Base-by-base conservation (phyloP, 2,797 vertebrate species). In the Phyllotis vaccarum region DNA sequence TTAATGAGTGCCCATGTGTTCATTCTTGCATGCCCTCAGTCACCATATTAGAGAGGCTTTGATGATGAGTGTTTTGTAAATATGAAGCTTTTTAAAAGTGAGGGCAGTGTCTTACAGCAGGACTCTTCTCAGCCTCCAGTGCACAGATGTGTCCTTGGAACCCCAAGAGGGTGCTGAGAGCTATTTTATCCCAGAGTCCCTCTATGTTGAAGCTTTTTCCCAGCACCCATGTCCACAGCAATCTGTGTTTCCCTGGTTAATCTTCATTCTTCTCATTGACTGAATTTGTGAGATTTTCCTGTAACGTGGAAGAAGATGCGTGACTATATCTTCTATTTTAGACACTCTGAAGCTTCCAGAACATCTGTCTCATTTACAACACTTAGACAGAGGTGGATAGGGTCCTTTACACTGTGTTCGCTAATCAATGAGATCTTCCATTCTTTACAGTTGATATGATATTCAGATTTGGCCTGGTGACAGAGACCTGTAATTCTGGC, bases 1-100 rank as follows among this genome's bases (percentile, higher is more conserved):
- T 64, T 68, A 70, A 24, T 22, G 75, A n/a, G 46, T 0, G 13
- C 49, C 58, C 0, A 31, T 24, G 52, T 16, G 22, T 58, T 62
- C 72, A 27, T 56, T 68, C 43, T 29, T 79, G 29, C 5, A 1
- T 2, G 19, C 62, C 74, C 12, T 95, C 46, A 0, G 2, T 75
- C 21, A 5, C 46, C 16, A 0, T 54, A 31, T n/a, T 89, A 62
- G 80, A 83, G 60, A 46, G 9, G 5, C 9, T 95, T 92, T 75
- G 3, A 22, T 12, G 34, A 86, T 82, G 37, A 60, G 49, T n/a
- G 10, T 89, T 87, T 85, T 90, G 91, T 94, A 87, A 92, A 94
- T 43, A 68, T 0, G n/a, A 76, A 31, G 43, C 56, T 74, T 37
- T 56, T 56, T 74, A 1, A 16, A 74, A 43, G 58, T 60, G 34